Base-by-base conservation (phyloP, 2,113 vertebrate species). In the Phoxinus phoxinus region DNA sequence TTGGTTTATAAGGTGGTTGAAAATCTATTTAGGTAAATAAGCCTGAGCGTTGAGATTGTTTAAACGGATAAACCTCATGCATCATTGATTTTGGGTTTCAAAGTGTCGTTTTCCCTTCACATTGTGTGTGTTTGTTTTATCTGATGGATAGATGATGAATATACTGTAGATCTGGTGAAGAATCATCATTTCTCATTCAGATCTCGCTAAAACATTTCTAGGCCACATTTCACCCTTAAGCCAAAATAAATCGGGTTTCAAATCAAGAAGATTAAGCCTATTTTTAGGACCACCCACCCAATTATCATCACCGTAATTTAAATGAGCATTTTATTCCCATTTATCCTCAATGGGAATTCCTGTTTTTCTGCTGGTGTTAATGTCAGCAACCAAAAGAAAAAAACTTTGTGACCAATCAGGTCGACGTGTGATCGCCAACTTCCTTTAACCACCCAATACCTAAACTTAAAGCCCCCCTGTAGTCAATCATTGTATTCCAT, bases 1-100 rank as follows among this genome's bases (percentile, higher is more conserved):
- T 59, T 41, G 53, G 53, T 59, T 15, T 37, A 23, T 78, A n/a
- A 23, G 5, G 30, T 37, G 51, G 75, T n/a, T 77, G 75, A 41
- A 59, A 37, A 59, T 32, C 75, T n/a, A 58, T 58, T 77, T 35
- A 77, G 75, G 51, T 78, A 59, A 78, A 59, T 37, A 78, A 58
- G 51, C 23, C 76, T 7, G 21, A 37, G n/a, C 67, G 1, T 35
- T 69, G 17, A 69, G 30, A 69, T 37, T 13, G 41, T 37, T 59
- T 19, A 37, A n/a, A 23, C 5, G 51, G 58, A 58, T 78, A 3
- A 37, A 37, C 19, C 19, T 78, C 30, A 78, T 78, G 35, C 32
- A 59, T 78, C 76, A 59, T 41, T 37, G 23, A 59, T 13, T 32
- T 35, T 17, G 46, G 27, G 27, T 35, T 32, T 77, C 4, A 23